Evolutionary conservation across 2,113 vertebrate genomes (phyloP), one percentile per base, ranked within the genome.

Genomic region (Centropus unirufus): DNA sequence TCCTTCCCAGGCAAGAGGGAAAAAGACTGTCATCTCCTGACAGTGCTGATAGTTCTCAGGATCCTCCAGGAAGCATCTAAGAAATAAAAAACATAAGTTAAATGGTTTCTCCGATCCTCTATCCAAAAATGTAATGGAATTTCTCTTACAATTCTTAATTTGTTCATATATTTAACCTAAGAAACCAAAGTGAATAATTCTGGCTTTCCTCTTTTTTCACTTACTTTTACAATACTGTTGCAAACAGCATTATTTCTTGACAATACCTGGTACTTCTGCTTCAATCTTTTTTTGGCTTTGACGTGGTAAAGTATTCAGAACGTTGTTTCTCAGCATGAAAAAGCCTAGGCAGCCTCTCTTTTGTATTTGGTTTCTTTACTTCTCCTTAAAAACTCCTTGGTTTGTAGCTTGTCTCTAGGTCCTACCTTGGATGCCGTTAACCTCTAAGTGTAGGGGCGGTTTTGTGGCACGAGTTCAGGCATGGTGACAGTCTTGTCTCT

Each of bases 141-240:
- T 74, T 90, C 20, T 85, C 6, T 9, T 6, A 26, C 9, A 2
- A 14, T 76, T 57, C 64, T 2, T 47, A n/a, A 42, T 58, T 58
- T 27, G 58, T 57, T 70, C 30, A 14, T 58, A 63, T 6, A 63
- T 62, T 51, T 78, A 78, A 62, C 13, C 7, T 73, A 59, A 77
- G 40, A 87, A 87, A 77, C 2, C 9, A 32, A 64, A 73, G 22
- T 9, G 57, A 66, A 34, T 30, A 57, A 42, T 69, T 57, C 7
- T 52, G 11, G 0, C 1, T 61, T 74, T 82, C 20, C 10, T n/a
- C 34, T 5, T 66, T 57, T 52, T 22, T 4, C 9, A 14, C 2
- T 26, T 82, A 6, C 14, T 54, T 74, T 32, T 32, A 51, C 14
- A 67, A 46, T 24, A 12, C 10, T 20, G 3, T 39, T 73, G 26